These are phyloP conservation scores for Elephantulus edwardii DNA, from an alignment of 2,113 vertebrate species.

Conservation along the genomic window DNA sequence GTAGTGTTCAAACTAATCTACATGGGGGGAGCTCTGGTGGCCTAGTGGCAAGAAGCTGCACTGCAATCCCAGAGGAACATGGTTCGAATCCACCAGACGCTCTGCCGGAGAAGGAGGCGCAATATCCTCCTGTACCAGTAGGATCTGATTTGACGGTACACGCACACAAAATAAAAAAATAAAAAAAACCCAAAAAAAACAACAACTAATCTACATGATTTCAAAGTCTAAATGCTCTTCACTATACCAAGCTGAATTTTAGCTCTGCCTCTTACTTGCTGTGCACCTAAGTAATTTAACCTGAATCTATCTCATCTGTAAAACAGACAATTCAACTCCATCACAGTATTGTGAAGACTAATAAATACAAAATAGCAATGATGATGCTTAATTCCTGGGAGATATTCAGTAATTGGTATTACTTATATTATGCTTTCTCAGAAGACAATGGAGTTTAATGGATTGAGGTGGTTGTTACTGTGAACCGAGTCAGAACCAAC, in stretches of 20 bases:
- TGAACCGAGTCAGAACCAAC: no score
- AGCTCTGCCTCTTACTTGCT: background rate
- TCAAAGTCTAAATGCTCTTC: background rate
- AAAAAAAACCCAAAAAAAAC: no score
- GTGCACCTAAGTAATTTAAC: background rate
- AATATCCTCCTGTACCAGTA: no score
- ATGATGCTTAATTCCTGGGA: background rate
- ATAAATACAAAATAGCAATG: constrained; percentile 45
- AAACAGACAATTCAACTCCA: constrained; percentile 32
- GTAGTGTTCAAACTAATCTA: background rate
- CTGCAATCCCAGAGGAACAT: no score
- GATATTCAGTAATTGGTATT: constrained; percentile 6
- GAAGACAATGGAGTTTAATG: constrained; percentile 7
- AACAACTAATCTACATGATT: background rate
- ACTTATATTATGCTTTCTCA: constrained; percentile 3
- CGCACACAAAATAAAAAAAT: no score
- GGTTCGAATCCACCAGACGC: no score
- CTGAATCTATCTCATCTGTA: background rate
- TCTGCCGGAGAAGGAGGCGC: no score
- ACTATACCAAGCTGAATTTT: constrained; percentile 21
- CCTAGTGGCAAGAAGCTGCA: no score
- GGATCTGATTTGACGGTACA: no score
- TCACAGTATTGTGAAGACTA: constrained; percentile 13
- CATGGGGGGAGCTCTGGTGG: no score
- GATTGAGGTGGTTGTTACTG: no score